phyloP scores from a whole-genome alignment of 2,113 vertebrate genomes.

The Oriolus oriolus region DNA sequence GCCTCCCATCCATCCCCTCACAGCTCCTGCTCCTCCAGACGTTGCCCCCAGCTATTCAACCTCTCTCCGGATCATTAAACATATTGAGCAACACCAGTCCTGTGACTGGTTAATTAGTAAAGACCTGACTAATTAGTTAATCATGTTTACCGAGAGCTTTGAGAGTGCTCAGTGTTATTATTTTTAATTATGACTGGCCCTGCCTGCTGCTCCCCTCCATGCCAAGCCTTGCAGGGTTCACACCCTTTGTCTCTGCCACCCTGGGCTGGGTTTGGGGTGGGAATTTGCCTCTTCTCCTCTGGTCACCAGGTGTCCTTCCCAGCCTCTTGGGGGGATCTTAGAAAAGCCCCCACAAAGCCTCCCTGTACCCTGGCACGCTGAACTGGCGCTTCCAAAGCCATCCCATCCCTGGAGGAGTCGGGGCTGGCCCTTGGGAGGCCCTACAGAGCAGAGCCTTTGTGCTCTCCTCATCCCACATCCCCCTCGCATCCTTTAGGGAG shows the following conservation, averaged over 20 bases:
- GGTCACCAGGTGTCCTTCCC: not conserved
- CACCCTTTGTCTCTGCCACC: not conserved
- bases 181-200: not conserved
- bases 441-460: not conserved
- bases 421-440: not conserved
- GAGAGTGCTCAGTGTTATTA: constrained; percentile 37
- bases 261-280: not conserved
- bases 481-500: not conserved
- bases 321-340: not conserved
- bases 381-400: not conserved
- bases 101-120: constrained; percentile 62
- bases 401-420: not conserved
- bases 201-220: not conserved
- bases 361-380: not conserved
- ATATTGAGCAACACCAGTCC: constrained; percentile 40
- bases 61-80: constrained; percentile 57
- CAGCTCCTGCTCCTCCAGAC: not conserved
- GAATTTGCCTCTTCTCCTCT: not conserved
- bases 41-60: constrained; percentile 7
- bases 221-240: not conserved
- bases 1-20: not conserved
- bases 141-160: constrained; percentile 45
- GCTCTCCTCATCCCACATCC: not conserved
- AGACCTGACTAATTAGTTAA: constrained; percentile 62
- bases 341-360: not conserved